Evolutionary conservation across 2,113 vertebrate species (phyloP).

Genomic region (Peromyscus californicus): DNA sequence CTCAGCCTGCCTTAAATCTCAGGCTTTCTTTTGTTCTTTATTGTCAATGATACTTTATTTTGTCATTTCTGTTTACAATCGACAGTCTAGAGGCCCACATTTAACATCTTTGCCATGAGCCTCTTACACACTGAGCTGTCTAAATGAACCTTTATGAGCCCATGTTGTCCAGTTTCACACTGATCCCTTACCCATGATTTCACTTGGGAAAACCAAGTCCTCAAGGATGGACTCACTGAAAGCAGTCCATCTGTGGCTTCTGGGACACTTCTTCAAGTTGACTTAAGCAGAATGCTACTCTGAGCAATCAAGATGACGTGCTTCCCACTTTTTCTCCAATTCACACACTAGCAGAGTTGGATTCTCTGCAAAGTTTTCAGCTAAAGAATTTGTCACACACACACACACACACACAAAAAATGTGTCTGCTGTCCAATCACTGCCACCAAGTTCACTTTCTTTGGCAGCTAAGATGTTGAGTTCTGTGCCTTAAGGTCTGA

Average conservation of each 20-base stretch:
- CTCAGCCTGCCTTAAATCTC: background rate
- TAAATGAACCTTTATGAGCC: background rate
- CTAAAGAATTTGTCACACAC: background rate
- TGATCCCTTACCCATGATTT: background rate
- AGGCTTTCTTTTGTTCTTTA: background rate
- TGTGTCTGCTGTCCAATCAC: background rate
- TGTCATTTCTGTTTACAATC: background rate
- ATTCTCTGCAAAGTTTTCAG: background rate
- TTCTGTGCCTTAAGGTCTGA: background rate
- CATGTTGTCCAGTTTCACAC: background rate
- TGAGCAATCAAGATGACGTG: background rate
- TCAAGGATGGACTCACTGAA: no score
- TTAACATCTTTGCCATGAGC: background rate
- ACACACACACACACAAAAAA: background rate
- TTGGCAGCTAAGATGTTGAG: background rate
- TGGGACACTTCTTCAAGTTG: background rate
- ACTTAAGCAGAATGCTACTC: background rate
- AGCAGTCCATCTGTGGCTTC: background rate
- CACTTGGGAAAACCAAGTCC: background rate
- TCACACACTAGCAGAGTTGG: background rate
- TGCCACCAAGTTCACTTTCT: background rate
- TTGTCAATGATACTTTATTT: background rate
- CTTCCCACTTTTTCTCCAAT: background rate
- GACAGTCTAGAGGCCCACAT: background rate
- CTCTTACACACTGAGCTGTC: background rate